Percentiles rank a stretch among this genome's conserved stretches.
Evolutionary conservation across 2,113 vertebrate species (phyloP).

Genomic region (Tapirus terrestris): DNA sequence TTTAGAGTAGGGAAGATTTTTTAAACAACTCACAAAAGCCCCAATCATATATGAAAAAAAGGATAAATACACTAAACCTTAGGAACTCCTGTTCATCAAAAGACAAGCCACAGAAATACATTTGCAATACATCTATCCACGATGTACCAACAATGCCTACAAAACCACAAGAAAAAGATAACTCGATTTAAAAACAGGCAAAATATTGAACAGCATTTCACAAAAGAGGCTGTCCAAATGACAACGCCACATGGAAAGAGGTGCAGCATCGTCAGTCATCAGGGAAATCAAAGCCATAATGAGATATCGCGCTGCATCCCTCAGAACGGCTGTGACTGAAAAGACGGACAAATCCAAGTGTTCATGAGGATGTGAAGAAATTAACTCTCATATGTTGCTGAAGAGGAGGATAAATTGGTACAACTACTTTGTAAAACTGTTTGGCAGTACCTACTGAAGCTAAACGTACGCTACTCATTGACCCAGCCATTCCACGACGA

Average conservation of each 20-base stretch:
- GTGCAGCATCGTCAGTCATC: not conserved
- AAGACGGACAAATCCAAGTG: not conserved
- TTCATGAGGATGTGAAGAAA: not conserved
- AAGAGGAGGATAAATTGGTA: not conserved
- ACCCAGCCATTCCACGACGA: not conserved
- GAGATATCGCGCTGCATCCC: not conserved
- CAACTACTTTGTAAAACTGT: not conserved
- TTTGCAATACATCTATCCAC: not conserved
- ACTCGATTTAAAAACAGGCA: not conserved
- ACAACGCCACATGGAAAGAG: not conserved
- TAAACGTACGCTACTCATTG: not conserved
- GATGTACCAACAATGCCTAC: not conserved
- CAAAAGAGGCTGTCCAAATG: not conserved
- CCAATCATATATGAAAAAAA: not conserved
- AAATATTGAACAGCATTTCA: not conserved
- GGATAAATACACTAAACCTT: not conserved
- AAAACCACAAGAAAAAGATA: not conserved
- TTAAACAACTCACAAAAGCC: not conserved
- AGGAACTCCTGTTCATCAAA: not conserved
- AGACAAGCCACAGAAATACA: not conserved
- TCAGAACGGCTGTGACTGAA: not conserved
- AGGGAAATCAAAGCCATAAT: not conserved
- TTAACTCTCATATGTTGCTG: not conserved
- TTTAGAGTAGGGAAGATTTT: not conserved
- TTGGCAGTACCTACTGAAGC: not conserved